phyloP scores from a whole-genome alignment of 2,113 vertebrate genomes.

The Phaetusa simplex region DNA sequence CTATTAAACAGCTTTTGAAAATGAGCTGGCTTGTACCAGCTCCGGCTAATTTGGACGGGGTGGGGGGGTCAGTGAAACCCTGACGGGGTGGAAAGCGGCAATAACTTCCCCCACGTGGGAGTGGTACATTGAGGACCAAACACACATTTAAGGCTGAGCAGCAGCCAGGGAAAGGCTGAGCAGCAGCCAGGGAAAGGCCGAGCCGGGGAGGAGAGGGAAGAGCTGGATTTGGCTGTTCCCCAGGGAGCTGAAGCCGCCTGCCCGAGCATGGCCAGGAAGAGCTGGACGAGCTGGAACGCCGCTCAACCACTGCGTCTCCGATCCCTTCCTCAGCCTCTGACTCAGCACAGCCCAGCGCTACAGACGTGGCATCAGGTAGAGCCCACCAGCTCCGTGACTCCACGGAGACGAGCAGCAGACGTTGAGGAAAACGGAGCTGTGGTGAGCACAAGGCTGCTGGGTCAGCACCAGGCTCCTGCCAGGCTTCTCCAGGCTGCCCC shows the following conservation, averaged over 20 bases:
- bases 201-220: not conserved
- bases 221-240: not conserved
- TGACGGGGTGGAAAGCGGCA: not conserved
- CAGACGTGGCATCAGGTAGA: rapidly evolving
- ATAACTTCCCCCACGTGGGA: not conserved
- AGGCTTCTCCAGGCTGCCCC: not conserved
- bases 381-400: not conserved
- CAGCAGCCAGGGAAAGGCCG: not conserved
- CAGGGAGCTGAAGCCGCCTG: rapidly evolving
- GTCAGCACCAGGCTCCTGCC: not conserved
- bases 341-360: not conserved
- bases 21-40: not conserved
- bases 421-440: not conserved
- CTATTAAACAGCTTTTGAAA: not conserved
- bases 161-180: not conserved
- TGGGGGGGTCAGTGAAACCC: not conserved
- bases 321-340: not conserved
- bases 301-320: not conserved
- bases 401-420: not conserved
- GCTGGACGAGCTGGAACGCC: not conserved
- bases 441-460: rapidly evolving
- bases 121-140: not conserved
- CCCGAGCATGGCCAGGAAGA: rapidly evolving
- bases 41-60: not conserved
- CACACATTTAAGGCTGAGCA: not conserved